These are phyloP conservation scores for Melierax canorus DNA, from an alignment of 2,113 vertebrate species.

Conservation along the genomic window DNA sequence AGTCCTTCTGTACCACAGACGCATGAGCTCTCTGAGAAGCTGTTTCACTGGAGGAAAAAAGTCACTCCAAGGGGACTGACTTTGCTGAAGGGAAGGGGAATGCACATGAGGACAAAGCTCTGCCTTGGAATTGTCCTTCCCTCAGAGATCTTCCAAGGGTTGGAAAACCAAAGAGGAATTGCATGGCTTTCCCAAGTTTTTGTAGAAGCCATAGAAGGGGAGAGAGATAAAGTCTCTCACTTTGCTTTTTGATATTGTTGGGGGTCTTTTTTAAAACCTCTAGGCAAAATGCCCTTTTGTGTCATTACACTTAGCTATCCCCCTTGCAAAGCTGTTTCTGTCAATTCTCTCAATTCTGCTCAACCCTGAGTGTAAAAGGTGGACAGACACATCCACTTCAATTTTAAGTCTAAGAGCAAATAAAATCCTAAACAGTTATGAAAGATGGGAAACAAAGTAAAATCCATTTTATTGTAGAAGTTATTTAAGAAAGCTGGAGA, in stretches of 20 bases:
- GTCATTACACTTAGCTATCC: neutral
- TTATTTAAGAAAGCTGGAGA: neutral
- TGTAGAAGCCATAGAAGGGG: neutral
- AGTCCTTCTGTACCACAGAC: neutral
- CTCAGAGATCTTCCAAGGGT: neutral
- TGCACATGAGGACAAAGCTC: accelerated
- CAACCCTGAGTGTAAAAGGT: neutral
- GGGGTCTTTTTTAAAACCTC: neutral
- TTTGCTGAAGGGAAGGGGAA: accelerated
- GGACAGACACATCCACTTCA: neutral
- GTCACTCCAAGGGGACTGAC: neutral
- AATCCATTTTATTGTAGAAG: neutral
- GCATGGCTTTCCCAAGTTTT: neutral
- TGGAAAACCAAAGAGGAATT: neutral
- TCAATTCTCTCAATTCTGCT: neutral
- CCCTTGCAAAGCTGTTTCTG: neutral
- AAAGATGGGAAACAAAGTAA: neutral
- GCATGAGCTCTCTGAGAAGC: neutral
- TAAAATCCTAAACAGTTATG: neutral
- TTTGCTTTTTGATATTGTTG: neutral
- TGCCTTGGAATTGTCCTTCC: neutral
- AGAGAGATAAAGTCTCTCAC: neutral
- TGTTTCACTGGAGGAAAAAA: neutral
- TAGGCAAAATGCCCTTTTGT: neutral
- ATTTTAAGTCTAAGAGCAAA: neutral